These are phyloP conservation scores for Podarcis raffonei DNA, from an alignment of 2,113 vertebrate species.

Conservation along the genomic window DNA sequence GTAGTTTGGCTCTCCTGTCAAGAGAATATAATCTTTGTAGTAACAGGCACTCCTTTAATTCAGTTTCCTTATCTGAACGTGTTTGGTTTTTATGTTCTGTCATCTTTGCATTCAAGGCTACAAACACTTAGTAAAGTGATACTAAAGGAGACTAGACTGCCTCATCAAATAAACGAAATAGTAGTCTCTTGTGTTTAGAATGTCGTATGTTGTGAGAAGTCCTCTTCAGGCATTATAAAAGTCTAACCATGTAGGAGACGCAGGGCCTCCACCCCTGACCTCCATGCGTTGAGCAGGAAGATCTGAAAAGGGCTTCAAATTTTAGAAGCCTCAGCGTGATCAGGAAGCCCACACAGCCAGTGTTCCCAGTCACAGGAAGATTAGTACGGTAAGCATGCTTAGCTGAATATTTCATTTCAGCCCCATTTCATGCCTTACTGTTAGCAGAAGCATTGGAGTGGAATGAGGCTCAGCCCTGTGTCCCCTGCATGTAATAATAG, in stretches of 20 bases:
- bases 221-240: too few relatives aligned
- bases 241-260: too few relatives aligned
- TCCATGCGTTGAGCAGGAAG: neutral
- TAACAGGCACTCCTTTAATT: conserved; percentile 21
- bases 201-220: neutral
- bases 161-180: neutral
- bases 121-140: neutral
- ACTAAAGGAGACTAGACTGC: neutral
- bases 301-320: neutral
- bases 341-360: neutral
- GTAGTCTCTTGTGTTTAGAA: neutral
- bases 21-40: conserved; percentile 5
- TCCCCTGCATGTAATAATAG: neutral
- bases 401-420: neutral
- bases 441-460: neutral
- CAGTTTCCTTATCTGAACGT: neutral
- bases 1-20: conserved; percentile 28
- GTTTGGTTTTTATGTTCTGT: conserved; percentile 30
- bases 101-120: neutral
- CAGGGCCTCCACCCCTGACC: neutral
- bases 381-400: neutral
- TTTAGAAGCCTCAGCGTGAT: neutral
- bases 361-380: neutral
- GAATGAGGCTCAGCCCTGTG: neutral
- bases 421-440: neutral